Conservation (phyloP, 2,797 vertebrate species). For the Peromyscus eremicus region DNA sequence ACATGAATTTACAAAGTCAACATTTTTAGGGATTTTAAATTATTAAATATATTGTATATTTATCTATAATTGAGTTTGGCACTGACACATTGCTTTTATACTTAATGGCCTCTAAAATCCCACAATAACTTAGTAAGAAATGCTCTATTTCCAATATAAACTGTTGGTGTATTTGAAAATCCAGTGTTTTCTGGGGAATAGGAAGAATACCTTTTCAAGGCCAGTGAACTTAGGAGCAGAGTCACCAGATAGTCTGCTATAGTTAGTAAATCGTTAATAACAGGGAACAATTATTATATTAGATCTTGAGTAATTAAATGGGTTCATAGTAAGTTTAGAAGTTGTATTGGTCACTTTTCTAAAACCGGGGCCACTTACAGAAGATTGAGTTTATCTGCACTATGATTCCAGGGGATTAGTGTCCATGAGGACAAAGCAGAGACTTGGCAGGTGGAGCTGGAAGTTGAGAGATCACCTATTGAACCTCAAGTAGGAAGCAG, state of each 20-base stretch:
- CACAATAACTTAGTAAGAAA: neutral
- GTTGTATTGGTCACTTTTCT: neutral
- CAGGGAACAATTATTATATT: neutral
- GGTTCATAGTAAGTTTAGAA: constrained; percentile 16
- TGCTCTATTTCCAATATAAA: neutral
- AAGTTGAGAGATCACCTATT: neutral
- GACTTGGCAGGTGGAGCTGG: neutral
- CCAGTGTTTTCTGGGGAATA: constrained; percentile 1
- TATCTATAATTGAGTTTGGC: neutral
- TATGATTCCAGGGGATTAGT: neutral
- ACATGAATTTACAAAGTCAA: neutral
- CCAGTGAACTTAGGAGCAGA: neutral
- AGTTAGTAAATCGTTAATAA: constrained; percentile 19
- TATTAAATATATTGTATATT: constrained; percentile 17
- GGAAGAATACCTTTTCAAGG: neutral
- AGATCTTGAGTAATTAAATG: constrained; percentile 7
- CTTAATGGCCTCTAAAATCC: neutral
- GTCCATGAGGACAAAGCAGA: neutral
- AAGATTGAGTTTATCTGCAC: neutral
- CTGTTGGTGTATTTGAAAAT: constrained; percentile 9
- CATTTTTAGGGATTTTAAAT: constrained; percentile 9
- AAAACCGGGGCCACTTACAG: neutral
- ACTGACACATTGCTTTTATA: neutral
- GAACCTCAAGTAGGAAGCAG: neutral
- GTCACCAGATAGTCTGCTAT: constrained; percentile 31